phyloP scores from a whole-genome alignment of 1,140 invertebrate genomes.

The Acyrthosiphon pisum region DNA sequence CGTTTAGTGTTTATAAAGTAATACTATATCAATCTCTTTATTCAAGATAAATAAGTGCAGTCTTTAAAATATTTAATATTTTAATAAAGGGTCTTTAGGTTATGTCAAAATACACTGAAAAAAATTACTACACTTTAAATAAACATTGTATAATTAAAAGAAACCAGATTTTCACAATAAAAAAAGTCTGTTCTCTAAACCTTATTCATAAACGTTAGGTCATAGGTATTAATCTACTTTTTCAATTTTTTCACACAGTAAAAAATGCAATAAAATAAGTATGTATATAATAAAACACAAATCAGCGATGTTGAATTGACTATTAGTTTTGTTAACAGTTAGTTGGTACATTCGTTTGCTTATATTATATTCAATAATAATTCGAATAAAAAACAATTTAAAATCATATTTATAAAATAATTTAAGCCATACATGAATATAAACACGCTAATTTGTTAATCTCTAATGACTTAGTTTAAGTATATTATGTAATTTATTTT shows the following conservation, averaged over 20 bases:
- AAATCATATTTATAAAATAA: not conserved
- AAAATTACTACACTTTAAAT: not conserved
- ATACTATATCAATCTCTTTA: constrained; percentile 18
- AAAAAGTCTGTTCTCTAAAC: not conserved
- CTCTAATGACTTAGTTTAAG: constrained; percentile 36
- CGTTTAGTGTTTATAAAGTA: constrained; percentile 3
- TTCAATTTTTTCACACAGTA: not conserved
- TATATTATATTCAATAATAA: not conserved
- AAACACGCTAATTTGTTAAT: constrained; percentile 12
- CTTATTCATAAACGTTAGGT: not conserved
- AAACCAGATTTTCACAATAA: not conserved
- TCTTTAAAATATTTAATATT: constrained; percentile 44
- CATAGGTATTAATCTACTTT: not conserved
- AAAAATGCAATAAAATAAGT: not conserved
- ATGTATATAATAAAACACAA: not conserved
- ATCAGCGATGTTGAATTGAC: constrained; percentile 1
- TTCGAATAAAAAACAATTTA: constrained; percentile 27
- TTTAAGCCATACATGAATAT: not conserved
- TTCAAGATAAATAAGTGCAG: constrained; percentile 45
- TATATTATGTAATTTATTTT: not conserved
- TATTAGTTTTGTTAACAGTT: constrained; percentile 16
- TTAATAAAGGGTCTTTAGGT: constrained; percentile 14
- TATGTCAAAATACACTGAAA: not conserved
- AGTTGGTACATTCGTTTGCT: not conserved
- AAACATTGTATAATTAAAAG: not conserved